phyloP scores from a whole-genome alignment of 2,797 vertebrate genomes.

The Myotis myotis region DNA sequence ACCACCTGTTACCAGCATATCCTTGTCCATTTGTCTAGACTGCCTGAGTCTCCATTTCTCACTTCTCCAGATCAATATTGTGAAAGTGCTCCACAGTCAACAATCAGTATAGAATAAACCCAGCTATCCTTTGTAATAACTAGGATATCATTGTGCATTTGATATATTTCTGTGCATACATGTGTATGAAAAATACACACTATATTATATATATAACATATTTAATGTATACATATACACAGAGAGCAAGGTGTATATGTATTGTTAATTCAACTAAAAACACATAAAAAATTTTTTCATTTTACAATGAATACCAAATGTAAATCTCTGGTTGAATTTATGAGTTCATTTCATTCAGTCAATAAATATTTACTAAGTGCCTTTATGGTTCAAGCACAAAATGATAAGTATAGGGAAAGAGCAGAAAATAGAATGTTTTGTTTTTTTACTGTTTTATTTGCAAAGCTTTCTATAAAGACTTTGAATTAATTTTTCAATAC shows the following conservation, averaged over 20 bases:
- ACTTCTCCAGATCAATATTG: neutral
- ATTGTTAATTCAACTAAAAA: constrained; percentile 40
- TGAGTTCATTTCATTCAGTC: neutral
- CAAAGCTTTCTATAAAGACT: neutral
- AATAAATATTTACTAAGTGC: constrained; percentile 16
- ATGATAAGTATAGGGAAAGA: neutral
- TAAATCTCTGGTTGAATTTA: neutral
- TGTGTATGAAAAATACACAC: neutral
- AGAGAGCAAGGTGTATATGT: neutral
- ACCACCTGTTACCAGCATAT: neutral
- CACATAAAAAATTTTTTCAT: constrained; percentile 10
- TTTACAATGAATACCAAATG: neutral
- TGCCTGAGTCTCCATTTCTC: neutral
- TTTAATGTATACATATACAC: neutral
- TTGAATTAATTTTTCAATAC: constrained; percentile 42
- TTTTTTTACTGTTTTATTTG: neutral
- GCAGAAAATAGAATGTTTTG: neutral
- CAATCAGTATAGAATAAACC: neutral
- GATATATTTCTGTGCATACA: neutral
- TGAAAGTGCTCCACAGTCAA: neutral
- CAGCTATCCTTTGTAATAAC: neutral
- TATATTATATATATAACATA: neutral
- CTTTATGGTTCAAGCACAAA: constrained; percentile 7
- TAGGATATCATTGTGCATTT: neutral
- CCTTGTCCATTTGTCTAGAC: neutral